Evolutionary conservation across 2,888 invertebrate genomes (phyloP).

Genomic region (Phortica magna): DNA sequence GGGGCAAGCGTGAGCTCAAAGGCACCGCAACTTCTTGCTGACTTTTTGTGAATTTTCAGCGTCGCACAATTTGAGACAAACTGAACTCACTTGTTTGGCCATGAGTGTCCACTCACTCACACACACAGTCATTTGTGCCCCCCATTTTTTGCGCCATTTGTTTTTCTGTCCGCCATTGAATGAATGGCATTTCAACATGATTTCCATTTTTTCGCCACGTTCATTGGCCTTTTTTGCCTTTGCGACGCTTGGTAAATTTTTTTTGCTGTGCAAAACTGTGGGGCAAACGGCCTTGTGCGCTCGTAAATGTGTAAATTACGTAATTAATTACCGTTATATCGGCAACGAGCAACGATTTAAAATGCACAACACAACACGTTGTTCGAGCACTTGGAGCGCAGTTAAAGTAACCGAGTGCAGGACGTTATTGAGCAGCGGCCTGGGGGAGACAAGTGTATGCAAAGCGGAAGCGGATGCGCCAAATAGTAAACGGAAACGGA

Average conservation of each 20-base stretch:
- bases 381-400: constrained; percentile 40
- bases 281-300: constrained; percentile 44
- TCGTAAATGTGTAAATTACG: constrained; percentile 63
- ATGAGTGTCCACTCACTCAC: neutral
- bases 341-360: constrained; percentile 50
- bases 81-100: constrained; percentile 15
- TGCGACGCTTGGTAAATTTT: neutral
- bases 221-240: constrained; percentile 20
- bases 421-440: neutral
- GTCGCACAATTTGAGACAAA: constrained; percentile 21
- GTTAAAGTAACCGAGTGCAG: constrained; percentile 5
- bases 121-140: constrained; percentile 27
- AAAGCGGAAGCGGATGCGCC: no score
- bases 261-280: constrained; percentile 30
- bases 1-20: constrained; percentile 17
- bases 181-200: constrained; percentile 47
- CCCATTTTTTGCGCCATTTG: constrained; percentile 18
- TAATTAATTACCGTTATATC: constrained; percentile 70
- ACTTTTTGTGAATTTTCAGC: constrained; percentile 19
- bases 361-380: constrained; percentile 49
- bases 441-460: no score
- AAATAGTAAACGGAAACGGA: neutral
- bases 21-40: constrained; percentile 15
- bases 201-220: constrained; percentile 27
- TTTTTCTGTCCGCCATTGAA: constrained; percentile 17